Evolutionary conservation across 2,888 invertebrate species (phyloP).

Genomic region (Napeogenes sylphis): DNA sequence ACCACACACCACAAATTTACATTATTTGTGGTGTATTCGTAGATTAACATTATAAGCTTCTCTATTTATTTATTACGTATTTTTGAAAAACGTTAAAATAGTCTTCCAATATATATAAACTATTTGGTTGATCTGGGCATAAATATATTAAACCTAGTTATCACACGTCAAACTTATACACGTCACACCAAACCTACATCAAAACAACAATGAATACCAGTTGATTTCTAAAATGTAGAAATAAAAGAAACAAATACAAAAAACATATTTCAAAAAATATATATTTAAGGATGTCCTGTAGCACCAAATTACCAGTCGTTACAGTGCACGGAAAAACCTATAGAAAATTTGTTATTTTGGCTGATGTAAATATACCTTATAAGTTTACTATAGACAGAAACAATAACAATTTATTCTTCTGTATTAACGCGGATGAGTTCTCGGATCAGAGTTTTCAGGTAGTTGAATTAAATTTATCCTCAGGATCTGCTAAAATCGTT

Average conservation of each 20-base stretch:
- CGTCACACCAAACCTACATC: neutral
- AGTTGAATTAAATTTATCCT: constrained; percentile 47
- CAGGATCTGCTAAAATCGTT: constrained; percentile 41
- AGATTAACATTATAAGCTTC: too few relatives aligned
- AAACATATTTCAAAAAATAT: neutral
- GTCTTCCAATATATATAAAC: too few relatives aligned
- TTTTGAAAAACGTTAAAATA: too few relatives aligned
- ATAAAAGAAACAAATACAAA: neutral
- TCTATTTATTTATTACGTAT: too few relatives aligned
- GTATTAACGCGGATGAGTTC: constrained; percentile 59
- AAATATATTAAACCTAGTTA: too few relatives aligned
- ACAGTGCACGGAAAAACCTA: constrained; percentile 36
- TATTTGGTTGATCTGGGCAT: too few relatives aligned
- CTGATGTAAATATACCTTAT: constrained; percentile 55
- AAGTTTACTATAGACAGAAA: constrained; percentile 50
- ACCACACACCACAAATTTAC: too few relatives aligned
- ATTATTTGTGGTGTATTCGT: too few relatives aligned
- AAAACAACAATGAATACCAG: neutral
- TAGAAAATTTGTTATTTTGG: constrained; percentile 46
- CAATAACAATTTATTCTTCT: constrained; percentile 49
- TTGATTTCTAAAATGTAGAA: neutral
- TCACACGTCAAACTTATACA: too few relatives aligned
- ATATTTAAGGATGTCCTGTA: constrained; percentile 12
- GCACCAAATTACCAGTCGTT: constrained; percentile 23
- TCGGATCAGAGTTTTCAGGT: constrained; percentile 58